Evolutionary conservation across 2,113 vertebrate species (phyloP).

Genomic region (Campylorhamphus procurvoides): DNA sequence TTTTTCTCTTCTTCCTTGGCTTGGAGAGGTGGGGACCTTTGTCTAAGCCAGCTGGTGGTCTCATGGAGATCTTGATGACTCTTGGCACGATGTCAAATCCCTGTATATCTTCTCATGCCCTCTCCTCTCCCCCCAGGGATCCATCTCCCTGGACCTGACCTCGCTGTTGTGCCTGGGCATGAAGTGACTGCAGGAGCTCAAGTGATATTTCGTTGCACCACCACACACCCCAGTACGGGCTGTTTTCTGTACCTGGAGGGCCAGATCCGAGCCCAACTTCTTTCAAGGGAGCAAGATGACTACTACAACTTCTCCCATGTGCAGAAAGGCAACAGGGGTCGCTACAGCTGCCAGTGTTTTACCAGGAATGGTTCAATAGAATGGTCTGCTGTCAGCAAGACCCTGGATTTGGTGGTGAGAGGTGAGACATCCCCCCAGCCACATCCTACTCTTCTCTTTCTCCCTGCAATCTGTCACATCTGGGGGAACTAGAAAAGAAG

Average conservation of each 20-base stretch:
- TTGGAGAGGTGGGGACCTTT: neutral
- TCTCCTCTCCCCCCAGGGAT: neutral
- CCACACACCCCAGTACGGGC: accelerated
- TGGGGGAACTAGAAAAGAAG: neutral
- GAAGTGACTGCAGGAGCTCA: neutral
- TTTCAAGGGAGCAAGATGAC: neutral
- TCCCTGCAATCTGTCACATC: neutral
- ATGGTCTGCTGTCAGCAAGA: neutral
- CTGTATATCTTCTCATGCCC: neutral
- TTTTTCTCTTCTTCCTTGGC: neutral
- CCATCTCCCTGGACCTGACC: neutral
- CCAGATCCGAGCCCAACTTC: accelerated
- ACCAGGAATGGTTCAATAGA: accelerated
- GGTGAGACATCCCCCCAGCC: neutral
- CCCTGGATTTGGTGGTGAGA: conserved; percentile 9
- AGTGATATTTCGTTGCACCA: neutral
- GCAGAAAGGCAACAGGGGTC: neutral
- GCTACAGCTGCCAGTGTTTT: conserved; percentile 46
- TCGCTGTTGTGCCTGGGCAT: neutral
- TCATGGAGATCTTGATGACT: neutral
- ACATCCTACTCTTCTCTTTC: neutral
- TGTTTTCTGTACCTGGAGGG: conserved; percentile 29
- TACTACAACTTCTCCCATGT: neutral
- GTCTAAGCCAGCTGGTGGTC: neutral
- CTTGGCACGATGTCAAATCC: neutral